Conservation (phyloP, 2,888 invertebrate genomes). For the Drosophila flavopinicola region DNA sequence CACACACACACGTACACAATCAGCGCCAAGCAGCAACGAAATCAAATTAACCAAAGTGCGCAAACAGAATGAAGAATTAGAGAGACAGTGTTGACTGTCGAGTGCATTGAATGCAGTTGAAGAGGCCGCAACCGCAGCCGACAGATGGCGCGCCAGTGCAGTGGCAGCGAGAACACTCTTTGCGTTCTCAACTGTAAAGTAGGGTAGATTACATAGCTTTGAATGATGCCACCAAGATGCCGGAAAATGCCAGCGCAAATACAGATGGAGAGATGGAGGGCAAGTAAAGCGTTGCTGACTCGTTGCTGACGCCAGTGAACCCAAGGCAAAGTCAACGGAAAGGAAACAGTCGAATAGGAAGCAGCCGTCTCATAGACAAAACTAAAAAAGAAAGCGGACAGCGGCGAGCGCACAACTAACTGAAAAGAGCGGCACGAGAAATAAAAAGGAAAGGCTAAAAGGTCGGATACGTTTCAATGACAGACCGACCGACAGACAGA, state of each 20-base stretch:
- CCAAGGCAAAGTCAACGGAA: constrained; percentile 63
- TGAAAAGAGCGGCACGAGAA: constrained; percentile 15
- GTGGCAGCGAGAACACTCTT: constrained; percentile 36
- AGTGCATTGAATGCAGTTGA: constrained; percentile 47
- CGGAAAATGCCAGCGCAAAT: constrained; percentile 40
- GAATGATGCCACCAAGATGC: constrained; percentile 57
- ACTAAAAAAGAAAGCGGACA: constrained; percentile 28
- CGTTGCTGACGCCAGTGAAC: constrained; percentile 48
- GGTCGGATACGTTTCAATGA: constrained; percentile 70
- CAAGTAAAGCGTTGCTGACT: constrained; percentile 16
- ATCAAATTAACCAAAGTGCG: constrained; percentile 77
- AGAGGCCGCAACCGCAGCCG: constrained; percentile 59
- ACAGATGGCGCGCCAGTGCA: constrained; percentile 42
- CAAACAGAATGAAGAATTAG: constrained; percentile 62
- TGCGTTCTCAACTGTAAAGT: constrained; percentile 73
- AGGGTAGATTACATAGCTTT: constrained; percentile 72
- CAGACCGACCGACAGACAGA: constrained; percentile 39
- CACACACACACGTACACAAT: constrained; percentile 15
- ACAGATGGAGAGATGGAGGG: background rate
- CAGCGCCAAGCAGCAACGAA: constrained; percentile 47
- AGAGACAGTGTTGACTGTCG: constrained; percentile 3
- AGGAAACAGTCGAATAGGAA: constrained; percentile 60
- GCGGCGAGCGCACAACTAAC: constrained; percentile 21
- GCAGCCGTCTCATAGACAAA: constrained; percentile 57
- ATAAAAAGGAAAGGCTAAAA: constrained; percentile 39